Base-by-base conservation (phyloP, 2,113 vertebrate species). In the Phainopepla nitens region DNA sequence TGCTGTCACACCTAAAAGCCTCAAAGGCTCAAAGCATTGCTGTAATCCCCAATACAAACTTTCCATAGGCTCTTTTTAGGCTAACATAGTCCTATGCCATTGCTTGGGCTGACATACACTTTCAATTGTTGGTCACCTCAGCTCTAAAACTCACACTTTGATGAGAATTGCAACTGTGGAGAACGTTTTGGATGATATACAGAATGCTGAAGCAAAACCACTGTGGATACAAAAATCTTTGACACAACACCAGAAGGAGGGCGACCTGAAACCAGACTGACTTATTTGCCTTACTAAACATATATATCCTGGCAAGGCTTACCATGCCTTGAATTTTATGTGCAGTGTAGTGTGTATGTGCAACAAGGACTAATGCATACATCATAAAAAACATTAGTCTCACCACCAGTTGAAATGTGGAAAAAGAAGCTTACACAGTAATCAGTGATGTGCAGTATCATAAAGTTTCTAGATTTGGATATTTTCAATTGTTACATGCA, bases 61-160 rank as follows among this genome's bases (percentile, higher is more conserved):
- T 68, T 8, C 2, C 35, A 7, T 12, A 49, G 50, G 25, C 58
- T 31, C 9, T 45, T 4, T 51, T 80, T 28, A 53, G 29, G 15
- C 15, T 73, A 22, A 45, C 3, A 22, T 0, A 0, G 6, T 42
- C 8, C 20, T 41, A 10, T 0, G 0, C 7, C 13, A 14, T 28
- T 45, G 8, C 12, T 70, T 69, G 31, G n/a, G 3, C 15, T 66
- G 19, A 62, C 10, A 27, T 51, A 33, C 13, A 24, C 11, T 19
- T 16, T 11, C 53, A 27, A 29, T 56, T 4, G 3, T 77, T 66
- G 22, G 5, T 61, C 28, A 66, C 5, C 2, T 6, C 8, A 70
- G 15, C 19, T 66, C 19, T 61, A 83, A 81, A 78, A 78, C 7
- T 61, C 1, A 0, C 5, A 53, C 90, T 89, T 90, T 64, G 3